Base-by-base conservation (phyloP, 2,888 invertebrate genomes). In the Nephrotoma flavescens region DNA sequence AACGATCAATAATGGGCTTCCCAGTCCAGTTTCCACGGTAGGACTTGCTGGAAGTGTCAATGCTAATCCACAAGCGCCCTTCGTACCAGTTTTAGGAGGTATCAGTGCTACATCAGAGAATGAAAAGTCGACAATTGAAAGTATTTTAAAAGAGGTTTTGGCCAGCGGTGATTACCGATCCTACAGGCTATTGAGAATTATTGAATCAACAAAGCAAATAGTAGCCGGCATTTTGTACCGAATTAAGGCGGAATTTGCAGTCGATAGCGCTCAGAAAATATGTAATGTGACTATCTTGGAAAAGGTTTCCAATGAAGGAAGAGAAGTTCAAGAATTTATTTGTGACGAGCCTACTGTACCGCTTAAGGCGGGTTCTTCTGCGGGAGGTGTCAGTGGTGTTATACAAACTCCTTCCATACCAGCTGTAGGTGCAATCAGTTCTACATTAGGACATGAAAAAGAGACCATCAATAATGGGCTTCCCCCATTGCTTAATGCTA, bases 231-330 rank as follows among this genome's bases (percentile, higher is more conserved):
- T 90, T 44, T 89, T 93, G 86, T 94, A 93, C 42, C 93, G 92
- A 89, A 93, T 96, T 84, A 92, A 93, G 88, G 93, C 94, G 86
- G 92, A 93, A 88, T 90, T 95, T 9, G 94, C 93, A 11, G 92
- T 92, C 83, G 93, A 94, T 3, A 91, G 92, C 0, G 86, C 86
- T 5, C 86, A 86, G 0, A 89, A 89, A 83, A 89, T 90, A 83
- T 91, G 91, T 88, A 52, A 52, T 12, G 47, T 52, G 12, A 52
- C 11, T n/a, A 52, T 52, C n/a, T 52, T 3, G 47, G 47, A 52
- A 1, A 52, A 52, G n/a, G n/a, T 52, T 52, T 52, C 47, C 47
- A n/a, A 52, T n/a, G 12, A 52, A 52, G 47, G n/a, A 3, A 52
- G 47, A n/a, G 47, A n/a, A 52, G 47, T 52, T 52, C 47, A 52